phyloP scores from a whole-genome alignment of 1,140 invertebrate species.

The Drosophila santomea region DNA sequence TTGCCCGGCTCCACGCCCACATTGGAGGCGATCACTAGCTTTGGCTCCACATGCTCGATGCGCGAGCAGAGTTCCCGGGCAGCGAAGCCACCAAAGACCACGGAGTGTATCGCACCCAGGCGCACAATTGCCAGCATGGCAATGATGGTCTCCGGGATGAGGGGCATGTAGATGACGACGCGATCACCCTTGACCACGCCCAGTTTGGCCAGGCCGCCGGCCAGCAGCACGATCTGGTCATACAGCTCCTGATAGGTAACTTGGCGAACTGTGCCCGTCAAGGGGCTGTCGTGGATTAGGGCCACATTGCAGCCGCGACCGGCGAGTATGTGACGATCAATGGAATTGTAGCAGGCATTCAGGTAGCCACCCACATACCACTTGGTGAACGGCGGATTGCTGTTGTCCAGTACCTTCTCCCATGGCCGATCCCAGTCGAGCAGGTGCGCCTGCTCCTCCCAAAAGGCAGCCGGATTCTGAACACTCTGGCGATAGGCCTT shows the following conservation, averaged over 20 bases:
- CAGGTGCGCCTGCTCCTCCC: constrained; percentile 90
- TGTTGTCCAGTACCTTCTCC: constrained; percentile 92
- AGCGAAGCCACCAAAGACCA: constrained; percentile 96
- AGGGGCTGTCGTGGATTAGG: constrained; percentile 95
- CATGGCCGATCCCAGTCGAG: constrained; percentile 94
- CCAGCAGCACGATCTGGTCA: constrained; percentile 91
- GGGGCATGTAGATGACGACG: constrained; percentile 95
- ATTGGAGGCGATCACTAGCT: constrained; percentile 94
- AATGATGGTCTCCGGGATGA: constrained; percentile 94
- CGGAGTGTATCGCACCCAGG: constrained; percentile 93
- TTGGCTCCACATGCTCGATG: constrained; percentile 94
- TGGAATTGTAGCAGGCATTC: constrained; percentile 96
- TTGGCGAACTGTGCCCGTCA: constrained; percentile 90
- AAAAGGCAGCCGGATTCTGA: constrained; percentile 93
- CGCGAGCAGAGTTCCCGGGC: constrained; percentile 93
- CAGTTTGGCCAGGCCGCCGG: constrained; percentile 89
- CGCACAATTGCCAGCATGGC: constrained; percentile 93
- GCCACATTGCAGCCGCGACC: constrained; percentile 92
- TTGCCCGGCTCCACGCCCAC: constrained; percentile 95
- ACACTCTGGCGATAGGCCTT: constrained; percentile 89
- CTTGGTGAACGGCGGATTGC: constrained; percentile 93
- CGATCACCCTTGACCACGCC: constrained; percentile 90
- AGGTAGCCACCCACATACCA: constrained; percentile 96
- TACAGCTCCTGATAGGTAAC: constrained; percentile 93
- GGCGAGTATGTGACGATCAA: constrained; percentile 94